phyloP scores from a whole-genome alignment of 2,113 vertebrate genomes.

The Brienomyrus brachyistius region DNA sequence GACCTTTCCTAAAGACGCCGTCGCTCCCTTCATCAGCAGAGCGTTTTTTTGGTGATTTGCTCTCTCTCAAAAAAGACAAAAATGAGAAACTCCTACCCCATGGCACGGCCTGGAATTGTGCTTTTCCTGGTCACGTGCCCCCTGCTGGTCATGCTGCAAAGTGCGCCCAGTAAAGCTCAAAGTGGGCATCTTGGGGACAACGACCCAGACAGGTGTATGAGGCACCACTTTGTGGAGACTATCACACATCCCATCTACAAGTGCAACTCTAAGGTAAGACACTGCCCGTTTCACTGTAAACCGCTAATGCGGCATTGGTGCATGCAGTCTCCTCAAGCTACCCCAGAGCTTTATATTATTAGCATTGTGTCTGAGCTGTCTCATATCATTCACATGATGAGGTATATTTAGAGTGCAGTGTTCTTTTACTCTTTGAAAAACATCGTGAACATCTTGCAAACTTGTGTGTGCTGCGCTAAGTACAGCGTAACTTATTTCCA shows the following conservation, averaged over 20 bases:
- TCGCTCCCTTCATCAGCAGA: neutral
- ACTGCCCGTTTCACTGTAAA: neutral
- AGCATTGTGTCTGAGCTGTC: neutral
- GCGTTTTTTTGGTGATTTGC: neutral
- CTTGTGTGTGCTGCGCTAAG: neutral
- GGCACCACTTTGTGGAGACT: constrained; percentile 94
- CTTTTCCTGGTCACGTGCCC: constrained; percentile 84
- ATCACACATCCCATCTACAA: constrained; percentile 94
- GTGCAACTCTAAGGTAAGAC: constrained; percentile 88
- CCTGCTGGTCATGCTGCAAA: constrained; percentile 72
- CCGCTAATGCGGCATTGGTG: neutral
- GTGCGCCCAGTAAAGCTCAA: constrained; percentile 74
- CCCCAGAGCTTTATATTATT: neutral
- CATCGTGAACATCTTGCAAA: neutral
- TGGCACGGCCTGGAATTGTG: constrained; percentile 57
- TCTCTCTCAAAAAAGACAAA: constrained; percentile 4
- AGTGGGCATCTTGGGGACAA: constrained; percentile 68
- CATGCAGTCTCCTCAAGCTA: neutral
- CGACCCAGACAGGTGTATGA: constrained; percentile 84
- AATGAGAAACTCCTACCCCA: constrained; percentile 59
- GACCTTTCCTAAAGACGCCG: neutral
- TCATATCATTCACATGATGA: neutral
- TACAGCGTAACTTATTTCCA: neutral
- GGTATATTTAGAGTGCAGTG: neutral
- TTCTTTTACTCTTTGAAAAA: neutral